Base-by-base conservation (phyloP, 2,888 invertebrate genomes). In the Eilema sororculum region DNA sequence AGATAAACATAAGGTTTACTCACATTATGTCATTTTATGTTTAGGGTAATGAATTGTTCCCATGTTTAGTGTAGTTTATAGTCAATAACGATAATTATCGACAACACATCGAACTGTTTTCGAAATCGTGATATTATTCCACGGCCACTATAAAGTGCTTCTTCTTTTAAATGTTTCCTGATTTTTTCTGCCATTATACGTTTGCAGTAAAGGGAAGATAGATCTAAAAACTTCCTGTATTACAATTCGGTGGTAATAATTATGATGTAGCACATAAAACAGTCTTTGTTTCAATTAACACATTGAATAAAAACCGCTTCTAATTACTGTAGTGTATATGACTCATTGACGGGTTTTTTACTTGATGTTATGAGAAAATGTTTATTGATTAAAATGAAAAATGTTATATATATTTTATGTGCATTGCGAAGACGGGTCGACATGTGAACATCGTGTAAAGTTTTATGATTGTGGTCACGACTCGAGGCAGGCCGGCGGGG, bases 101-200 rank as follows among this genome's bases (percentile, higher is more conserved):
- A 85, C 80, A 82, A 74, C 77, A 70, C 72, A 74, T 76, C 65
- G 72, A 71, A 77, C 78, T 77, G 74, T 80, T 77, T 80, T 83
- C 81, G 85, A 83, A 86, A 85, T 52, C 90, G 84, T 88, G 86
- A 87, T 86, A 85, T 86, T 77, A 79, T 82, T 82, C 81, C 89
- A 91, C 75, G 91, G 90, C 78, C 91, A 82, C 79, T 74, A 65
- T 85, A 87, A 91, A 91, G 91, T 87, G 88, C 80, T 84, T 85
- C 87, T 85, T 84, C 83, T 82, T 78, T 71, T 84, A 85, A 75
- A 81, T 81, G 78, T 84, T 90, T 90, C 88, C 90, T 83, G 69
- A 76, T 80, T 82, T 81, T 81, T 81, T 78, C 64, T 66, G 13
- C 68, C 73, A 67, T n/a, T 75, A 30, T 70, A 64, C 60, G 68